Percentiles rank a stretch among this genome's conserved stretches.
Conservation (phyloP, 2,888 invertebrate genomes). For the Chelonus formosanus region DNA sequence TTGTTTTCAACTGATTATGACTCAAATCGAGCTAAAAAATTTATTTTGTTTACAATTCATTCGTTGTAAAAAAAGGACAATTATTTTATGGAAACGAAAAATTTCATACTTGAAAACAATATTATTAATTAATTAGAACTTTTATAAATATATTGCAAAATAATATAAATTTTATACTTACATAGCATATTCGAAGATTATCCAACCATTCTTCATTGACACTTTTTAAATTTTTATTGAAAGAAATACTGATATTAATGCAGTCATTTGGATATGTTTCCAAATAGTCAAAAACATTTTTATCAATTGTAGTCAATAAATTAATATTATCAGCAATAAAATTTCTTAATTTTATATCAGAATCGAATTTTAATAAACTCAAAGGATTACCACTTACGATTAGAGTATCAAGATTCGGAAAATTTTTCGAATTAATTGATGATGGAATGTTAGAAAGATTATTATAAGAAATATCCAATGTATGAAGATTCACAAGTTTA, state of each 20-base stretch:
- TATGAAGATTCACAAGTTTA: constrained; percentile 64
- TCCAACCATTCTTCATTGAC: constrained; percentile 59
- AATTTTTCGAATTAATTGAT: constrained; percentile 61
- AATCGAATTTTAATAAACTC: constrained; percentile 65
- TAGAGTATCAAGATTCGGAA: constrained; percentile 67
- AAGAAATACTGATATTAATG: constrained; percentile 67
- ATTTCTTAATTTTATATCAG: constrained; percentile 65
- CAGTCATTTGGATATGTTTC: constrained; percentile 55
- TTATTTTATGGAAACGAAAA: too few relatives aligned
- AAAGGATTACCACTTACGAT: constrained; percentile 69
- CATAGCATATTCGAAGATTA: constrained; percentile 68
- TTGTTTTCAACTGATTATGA: constrained; percentile 66
- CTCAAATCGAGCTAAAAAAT: constrained; percentile 68
- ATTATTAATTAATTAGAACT: constrained; percentile 20
- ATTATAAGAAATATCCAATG: constrained; percentile 69
- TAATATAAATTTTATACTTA: constrained; percentile 56
- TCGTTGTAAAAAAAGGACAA: background rate
- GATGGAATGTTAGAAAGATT: constrained; percentile 66
- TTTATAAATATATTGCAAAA: background rate
- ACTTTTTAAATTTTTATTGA: constrained; percentile 64
- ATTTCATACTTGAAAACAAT: background rate
- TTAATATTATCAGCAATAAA: constrained; percentile 61
- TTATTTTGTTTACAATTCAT: constrained; percentile 12
- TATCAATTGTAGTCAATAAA: constrained; percentile 49
- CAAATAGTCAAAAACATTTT: constrained; percentile 68